Conservation (phyloP, 2,797 vertebrate genomes). For the Phrynocephalus guinanensis region DNA sequence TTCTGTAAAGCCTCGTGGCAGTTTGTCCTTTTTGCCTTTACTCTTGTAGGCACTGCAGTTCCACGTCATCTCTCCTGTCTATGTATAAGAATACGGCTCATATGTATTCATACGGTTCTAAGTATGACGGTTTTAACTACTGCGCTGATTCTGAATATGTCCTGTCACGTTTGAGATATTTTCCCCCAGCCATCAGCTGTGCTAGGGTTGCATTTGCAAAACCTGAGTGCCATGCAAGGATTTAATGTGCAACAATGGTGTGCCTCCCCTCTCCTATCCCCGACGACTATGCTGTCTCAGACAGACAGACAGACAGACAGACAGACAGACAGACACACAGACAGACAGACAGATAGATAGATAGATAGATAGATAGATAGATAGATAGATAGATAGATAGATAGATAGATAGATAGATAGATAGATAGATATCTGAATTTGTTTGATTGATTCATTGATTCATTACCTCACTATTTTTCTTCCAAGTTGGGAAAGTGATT, state of each 20-base stretch:
- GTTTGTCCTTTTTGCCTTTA: background rate
- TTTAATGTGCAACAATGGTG: background rate
- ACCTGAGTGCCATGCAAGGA: accelerated
- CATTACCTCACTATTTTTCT: no score
- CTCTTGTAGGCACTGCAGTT: accelerated
- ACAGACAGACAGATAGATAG: no score
- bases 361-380: no score
- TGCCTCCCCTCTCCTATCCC: accelerated
- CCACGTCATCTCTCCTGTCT: background rate
- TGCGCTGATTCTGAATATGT: accelerated
- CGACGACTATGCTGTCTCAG: no score
- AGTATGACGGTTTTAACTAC: background rate
- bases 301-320: no score
- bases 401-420: no score
- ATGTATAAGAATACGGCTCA: accelerated
- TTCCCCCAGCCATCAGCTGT: accelerated
- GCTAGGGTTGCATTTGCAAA: accelerated
- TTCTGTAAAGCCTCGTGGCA: background rate
- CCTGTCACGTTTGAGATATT: background rate
- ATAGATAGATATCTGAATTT: no score
- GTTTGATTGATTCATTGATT: no score
- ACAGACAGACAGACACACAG: no score
- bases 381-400: no score
- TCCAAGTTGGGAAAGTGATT: no score
- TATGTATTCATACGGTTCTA: no score